These are phyloP conservation scores for Parochlus steinenii DNA, from an alignment of 2,888 invertebrate genomes.

Conservation along the genomic window DNA sequence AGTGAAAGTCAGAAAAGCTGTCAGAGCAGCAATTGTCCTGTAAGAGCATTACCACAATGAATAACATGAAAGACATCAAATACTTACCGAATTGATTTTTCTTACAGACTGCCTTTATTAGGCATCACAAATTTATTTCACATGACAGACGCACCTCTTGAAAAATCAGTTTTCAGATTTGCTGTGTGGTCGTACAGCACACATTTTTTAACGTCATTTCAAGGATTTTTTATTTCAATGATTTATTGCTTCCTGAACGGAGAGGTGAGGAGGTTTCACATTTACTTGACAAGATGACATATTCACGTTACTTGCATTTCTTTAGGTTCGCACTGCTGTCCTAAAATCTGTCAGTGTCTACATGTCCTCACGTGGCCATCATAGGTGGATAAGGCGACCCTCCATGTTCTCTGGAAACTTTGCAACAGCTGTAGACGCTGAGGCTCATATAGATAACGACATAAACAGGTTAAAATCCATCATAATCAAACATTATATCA, in stretches of 20 bases:
- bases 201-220: slow-evolving; percentile 67
- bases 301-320: slow-evolving; percentile 3
- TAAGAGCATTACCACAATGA: too few species aligned
- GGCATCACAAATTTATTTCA: slow-evolving; percentile 65
- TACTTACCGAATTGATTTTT: too few species aligned
- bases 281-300: neutral
- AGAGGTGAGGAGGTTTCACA: slow-evolving; percentile 40
- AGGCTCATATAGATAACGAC: slow-evolving; percentile 20
- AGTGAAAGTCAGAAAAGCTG: slow-evolving; percentile 62
- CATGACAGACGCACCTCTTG: slow-evolving; percentile 51
- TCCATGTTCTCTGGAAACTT: slow-evolving; percentile 29
- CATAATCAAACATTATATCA: neutral
- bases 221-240: slow-evolving; percentile 64
- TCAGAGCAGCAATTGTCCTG: slow-evolving; percentile 60
- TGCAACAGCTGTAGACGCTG: slow-evolving; percentile 28
- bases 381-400: slow-evolving; percentile 27
- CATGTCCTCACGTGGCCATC: slow-evolving; percentile 29
- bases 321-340: slow-evolving; percentile 31
- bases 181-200: slow-evolving; percentile 64
- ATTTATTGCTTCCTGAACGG: slow-evolving; percentile 71
- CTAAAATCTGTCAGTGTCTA: slow-evolving; percentile 31
- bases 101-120: slow-evolving; percentile 64
- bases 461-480: slow-evolving; percentile 15
- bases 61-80: too few species aligned
- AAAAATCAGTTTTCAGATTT: slow-evolving; percentile 50